A percentile compares a stretch with the other conserved stretches of the same genome.
phyloP scores from a whole-genome alignment of 2,797 vertebrate genomes.

The Trachops cirrhosus region DNA sequence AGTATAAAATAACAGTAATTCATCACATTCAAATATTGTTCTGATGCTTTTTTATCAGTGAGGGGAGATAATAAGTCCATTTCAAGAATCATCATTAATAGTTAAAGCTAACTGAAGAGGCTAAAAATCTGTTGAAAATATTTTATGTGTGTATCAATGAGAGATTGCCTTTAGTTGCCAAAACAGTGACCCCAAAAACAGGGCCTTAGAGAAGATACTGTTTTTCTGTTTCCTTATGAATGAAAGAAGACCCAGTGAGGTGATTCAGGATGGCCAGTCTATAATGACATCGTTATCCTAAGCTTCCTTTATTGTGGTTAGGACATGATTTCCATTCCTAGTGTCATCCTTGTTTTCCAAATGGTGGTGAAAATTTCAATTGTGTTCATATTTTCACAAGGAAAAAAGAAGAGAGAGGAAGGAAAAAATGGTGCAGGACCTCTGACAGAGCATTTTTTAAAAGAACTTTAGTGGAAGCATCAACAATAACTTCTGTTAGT shows the following conservation, averaged over 20 bases:
- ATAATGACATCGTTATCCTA: too few relatives aligned
- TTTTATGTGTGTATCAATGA: not conserved
- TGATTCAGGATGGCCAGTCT: too few relatives aligned
- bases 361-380: not conserved
- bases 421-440: not conserved
- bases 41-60: not conserved
- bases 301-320: not conserved
- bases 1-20: not conserved
- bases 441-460: not conserved
- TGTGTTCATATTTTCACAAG: not conserved
- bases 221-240: not conserved
- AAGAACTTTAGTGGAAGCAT: not conserved
- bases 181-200: not conserved
- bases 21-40: not conserved
- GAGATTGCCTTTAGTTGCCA: not conserved
- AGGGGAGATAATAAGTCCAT: not conserved
- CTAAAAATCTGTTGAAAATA: not conserved
- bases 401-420: not conserved
- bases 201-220: not conserved
- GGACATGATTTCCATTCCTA: not conserved
- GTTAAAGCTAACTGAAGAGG: not conserved
- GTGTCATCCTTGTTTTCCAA: not conserved
- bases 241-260: not conserved
- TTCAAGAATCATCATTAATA: not conserved
- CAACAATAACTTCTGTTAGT: not conserved